Conservation (phyloP, 2,797 vertebrate species). For the Coregonus suidteri region DNA sequence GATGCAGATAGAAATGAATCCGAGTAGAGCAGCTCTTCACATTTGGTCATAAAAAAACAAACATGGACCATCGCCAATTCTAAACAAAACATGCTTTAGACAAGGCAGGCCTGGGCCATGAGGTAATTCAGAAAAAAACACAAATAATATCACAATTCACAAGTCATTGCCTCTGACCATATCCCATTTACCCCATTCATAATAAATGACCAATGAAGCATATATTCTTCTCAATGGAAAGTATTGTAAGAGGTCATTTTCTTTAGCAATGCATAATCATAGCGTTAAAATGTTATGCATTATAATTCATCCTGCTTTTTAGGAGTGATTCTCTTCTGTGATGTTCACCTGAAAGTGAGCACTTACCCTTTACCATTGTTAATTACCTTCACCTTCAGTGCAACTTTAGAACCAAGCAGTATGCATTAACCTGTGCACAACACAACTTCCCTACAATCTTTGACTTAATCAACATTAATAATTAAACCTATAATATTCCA, state of each 20-base stretch:
- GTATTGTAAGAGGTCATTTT: background rate
- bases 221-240: background rate
- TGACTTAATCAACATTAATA: background rate
- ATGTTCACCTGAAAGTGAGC: background rate
- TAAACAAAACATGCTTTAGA: background rate
- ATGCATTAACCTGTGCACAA: background rate
- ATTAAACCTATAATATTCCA: background rate
- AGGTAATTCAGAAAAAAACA: background rate
- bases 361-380: background rate
- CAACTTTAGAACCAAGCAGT: background rate
- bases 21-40: background rate
- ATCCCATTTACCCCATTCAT: background rate
- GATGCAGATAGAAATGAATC: background rate
- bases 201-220: background rate
- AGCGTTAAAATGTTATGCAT: background rate
- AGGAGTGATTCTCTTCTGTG: background rate
- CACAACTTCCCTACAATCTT: background rate
- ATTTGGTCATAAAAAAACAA: background rate
- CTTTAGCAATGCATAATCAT: background rate
- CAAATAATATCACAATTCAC: background rate
- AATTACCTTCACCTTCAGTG: background rate
- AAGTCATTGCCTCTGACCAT: background rate
- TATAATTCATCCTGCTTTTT: background rate
- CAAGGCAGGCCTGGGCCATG: background rate
- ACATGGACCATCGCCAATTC: background rate